Evolutionary conservation across 2,797 vertebrate genomes (phyloP).

Genomic region (Gephyroberyx darwinii): DNA sequence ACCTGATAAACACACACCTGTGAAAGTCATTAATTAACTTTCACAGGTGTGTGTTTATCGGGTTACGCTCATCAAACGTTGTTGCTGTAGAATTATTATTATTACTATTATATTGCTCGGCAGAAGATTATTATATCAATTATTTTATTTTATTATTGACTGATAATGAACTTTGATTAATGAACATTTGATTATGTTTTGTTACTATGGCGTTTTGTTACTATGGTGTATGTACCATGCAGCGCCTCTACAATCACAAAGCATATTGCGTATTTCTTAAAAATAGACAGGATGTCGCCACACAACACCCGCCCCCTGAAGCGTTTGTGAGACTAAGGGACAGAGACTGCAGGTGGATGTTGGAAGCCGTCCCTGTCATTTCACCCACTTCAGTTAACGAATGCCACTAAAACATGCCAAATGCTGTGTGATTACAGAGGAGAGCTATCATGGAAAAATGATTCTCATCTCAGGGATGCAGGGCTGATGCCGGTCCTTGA

Average conservation of each 20-base stretch:
- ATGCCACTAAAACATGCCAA: conserved; percentile 28
- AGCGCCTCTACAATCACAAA: no score
- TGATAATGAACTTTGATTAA: neutral
- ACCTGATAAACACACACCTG: conserved; percentile 7
- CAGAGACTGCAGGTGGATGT: conserved; percentile 17
- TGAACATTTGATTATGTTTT: no score
- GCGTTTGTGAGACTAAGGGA: neutral
- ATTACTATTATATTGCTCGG: no score
- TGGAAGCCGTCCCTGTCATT: conserved; percentile 25
- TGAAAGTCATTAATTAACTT: neutral
- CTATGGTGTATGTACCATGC: neutral
- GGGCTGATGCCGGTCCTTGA: neutral
- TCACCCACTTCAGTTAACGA: conserved; percentile 29
- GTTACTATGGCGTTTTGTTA: no score
- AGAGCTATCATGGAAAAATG: conserved; percentile 7
- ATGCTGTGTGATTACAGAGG: conserved; percentile 37
- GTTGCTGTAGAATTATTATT: no score
- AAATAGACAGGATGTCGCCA: neutral
- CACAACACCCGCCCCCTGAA: neutral
- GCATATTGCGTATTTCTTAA: neutral
- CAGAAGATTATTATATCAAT: no score
- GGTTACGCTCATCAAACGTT: neutral
- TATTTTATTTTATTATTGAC: no score
- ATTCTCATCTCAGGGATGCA: conserved; percentile 20
- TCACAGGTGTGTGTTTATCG: no score